A percentile compares a stretch with the other conserved stretches of the same genome.
Evolutionary conservation across 2,113 vertebrate genomes (phyloP).

Genomic region (Plecotus auritus): DNA sequence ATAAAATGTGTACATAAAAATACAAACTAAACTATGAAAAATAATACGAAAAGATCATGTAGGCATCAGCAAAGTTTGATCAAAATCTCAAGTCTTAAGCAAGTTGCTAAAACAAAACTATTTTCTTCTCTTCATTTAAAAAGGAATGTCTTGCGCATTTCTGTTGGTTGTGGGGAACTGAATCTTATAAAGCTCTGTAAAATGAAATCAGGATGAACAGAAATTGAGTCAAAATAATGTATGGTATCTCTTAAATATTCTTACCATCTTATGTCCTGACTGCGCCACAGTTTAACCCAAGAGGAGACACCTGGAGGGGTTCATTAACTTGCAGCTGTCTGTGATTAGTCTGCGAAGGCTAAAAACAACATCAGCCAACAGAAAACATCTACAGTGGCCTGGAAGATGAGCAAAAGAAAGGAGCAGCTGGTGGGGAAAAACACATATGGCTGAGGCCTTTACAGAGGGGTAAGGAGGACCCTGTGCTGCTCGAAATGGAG

Average conservation of each 20-base stretch:
- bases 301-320: conserved; percentile 13
- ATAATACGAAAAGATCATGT: neutral
- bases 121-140: neutral
- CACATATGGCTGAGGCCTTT: neutral
- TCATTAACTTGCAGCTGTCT: conserved; percentile 58
- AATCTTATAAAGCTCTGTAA: conserved; percentile 14
- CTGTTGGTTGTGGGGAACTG: neutral
- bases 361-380: neutral
- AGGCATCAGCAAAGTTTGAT: neutral
- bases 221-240: conserved; percentile 31
- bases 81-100: neutral
- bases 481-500: neutral
- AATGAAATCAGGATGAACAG: neutral
- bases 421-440: neutral
- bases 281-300: neutral
- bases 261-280: neutral
- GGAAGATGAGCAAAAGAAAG: neutral
- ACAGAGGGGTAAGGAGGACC: neutral
- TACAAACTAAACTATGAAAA: neutral
- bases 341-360: conserved; percentile 8
- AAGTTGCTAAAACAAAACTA: neutral
- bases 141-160: neutral
- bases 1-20: neutral
- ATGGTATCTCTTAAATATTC: neutral
- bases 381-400: neutral